Base-by-base conservation (phyloP, 2,888 invertebrate genomes). In the Callinectes sapidus region DNA sequence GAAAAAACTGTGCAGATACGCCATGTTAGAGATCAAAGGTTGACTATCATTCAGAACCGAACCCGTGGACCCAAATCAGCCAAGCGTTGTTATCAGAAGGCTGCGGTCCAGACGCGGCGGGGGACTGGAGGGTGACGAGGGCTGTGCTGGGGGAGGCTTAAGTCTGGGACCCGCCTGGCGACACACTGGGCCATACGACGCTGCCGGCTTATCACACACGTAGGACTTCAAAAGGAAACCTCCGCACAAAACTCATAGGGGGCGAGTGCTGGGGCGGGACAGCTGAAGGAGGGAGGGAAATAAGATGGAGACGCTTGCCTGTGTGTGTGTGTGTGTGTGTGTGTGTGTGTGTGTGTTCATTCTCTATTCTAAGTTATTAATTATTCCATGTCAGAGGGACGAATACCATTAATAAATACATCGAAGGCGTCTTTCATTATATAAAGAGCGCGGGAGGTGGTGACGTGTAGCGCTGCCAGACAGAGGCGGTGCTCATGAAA, bases 161-260 rank as follows among this genome's bases (percentile, higher is more conserved):
- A 32, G 81, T 32, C 35, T 81, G 35, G 32, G 35, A 10, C 35
- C n/a, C 81, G 81, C 81, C 35, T 81, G 81, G 14, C 81, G 18
- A 81, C 81, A 81, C 81, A 32, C 35, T 32, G 32, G 35, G 81
- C 81, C 81, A 35, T n/a, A 16, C 81, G 81, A 81, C 35, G 35
- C 81, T 81, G 81, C 81, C 14, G 81, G 81, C 81, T 81, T 81
- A 81, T 81, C 81, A 81, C 81, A 81, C 81, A 81, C 81, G 32
- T 35, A 32, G 81, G 81, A 81, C 81, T 35, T 81, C 81, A 81
- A 81, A 81, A 18, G 81, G 10, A 48, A 35, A 81, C 35, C 81
- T 23, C 28, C 35, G 81, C 81, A 35, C 81, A 81, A 81, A 81
- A 81, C 81, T 81, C 81, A 16, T 48, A 32, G 81, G 35, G 35